Evolutionary conservation across 2,797 vertebrate genomes (phyloP).

Genomic region (Amblyopsis hoosieri): DNA sequence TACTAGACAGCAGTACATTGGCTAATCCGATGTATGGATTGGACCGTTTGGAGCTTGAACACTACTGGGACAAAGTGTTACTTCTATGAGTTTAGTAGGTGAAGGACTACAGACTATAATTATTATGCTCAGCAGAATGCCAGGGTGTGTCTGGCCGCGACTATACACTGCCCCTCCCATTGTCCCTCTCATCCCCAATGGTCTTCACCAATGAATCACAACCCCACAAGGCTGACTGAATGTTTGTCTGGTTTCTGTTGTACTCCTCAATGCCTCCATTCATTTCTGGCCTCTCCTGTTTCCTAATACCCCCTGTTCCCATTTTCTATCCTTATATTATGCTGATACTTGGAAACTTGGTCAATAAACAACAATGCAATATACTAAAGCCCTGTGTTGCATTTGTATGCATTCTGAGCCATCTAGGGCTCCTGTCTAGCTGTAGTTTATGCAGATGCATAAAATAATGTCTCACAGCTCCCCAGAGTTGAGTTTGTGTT

Average conservation of each 20-base stretch:
- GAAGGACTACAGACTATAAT: slow-evolving; percentile 42
- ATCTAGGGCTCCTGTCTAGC: background rate
- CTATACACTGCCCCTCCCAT: slow-evolving; percentile 7
- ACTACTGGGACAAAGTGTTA: too few species aligned
- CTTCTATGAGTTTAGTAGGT: too few species aligned
- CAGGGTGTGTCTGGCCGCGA: slow-evolving; percentile 44
- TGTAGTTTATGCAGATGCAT: slow-evolving; percentile 1
- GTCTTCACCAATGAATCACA: background rate
- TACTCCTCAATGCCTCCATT: slow-evolving; percentile 18
- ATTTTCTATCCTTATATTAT: slow-evolving; percentile 34
- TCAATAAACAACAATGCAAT: too few species aligned
- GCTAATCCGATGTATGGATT: too few species aligned
- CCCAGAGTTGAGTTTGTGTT: background rate
- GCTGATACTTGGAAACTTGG: too few species aligned
- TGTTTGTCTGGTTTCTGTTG: slow-evolving; percentile 25
- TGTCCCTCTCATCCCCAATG: slow-evolving; percentile 7
- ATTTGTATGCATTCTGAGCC: background rate
- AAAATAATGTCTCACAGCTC: background rate
- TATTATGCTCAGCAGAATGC: slow-evolving; percentile 36
- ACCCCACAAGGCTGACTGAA: slow-evolving; percentile 12
- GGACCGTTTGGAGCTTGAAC: too few species aligned
- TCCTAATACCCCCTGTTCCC: slow-evolving; percentile 3
- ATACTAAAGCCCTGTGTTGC: background rate
- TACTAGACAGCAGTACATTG: too few species aligned
- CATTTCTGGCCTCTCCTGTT: slow-evolving; percentile 29